These are phyloP conservation scores for Tympanuchus pallidicinctus DNA, from an alignment of 2,113 vertebrate species.

Conservation along the genomic window DNA sequence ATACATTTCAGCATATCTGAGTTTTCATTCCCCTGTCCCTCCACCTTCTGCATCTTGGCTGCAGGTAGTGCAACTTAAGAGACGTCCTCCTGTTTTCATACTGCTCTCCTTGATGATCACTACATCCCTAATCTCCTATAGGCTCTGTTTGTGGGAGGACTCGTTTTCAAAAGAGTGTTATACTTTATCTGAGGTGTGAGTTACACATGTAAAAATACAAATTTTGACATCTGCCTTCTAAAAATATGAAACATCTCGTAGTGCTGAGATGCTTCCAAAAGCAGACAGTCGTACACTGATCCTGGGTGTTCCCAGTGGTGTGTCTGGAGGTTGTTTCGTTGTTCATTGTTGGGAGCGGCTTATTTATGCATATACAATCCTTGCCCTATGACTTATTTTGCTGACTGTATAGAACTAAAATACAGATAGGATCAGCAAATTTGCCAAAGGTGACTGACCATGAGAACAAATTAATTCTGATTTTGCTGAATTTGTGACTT, in stretches of 20 bases:
- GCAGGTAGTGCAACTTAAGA: neutral
- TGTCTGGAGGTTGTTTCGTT: neutral
- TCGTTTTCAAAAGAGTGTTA: neutral
- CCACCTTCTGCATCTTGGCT: neutral
- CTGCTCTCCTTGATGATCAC: neutral
- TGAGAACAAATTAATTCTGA: neutral
- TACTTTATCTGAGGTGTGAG: neutral
- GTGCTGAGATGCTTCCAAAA: neutral
- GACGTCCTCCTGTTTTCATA: neutral
- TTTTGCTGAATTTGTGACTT: neutral
- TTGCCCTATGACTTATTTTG: neutral
- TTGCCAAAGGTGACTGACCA: neutral
- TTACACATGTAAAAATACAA: neutral
- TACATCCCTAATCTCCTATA: neutral
- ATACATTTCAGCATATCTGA: neutral
- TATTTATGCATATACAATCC: neutral
- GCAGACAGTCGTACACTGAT: neutral
- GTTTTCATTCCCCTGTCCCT: neutral
- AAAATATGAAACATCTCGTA: neutral
- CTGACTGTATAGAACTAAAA: neutral
- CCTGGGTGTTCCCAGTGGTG: neutral
- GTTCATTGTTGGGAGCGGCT: neutral
- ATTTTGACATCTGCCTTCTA: neutral
- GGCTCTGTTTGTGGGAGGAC: neutral
- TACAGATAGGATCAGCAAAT: neutral